Percentiles rank a stretch among this genome's conserved stretches.
phyloP scores from a whole-genome alignment of 2,113 vertebrate genomes.

The Sturnira hondurensis region DNA sequence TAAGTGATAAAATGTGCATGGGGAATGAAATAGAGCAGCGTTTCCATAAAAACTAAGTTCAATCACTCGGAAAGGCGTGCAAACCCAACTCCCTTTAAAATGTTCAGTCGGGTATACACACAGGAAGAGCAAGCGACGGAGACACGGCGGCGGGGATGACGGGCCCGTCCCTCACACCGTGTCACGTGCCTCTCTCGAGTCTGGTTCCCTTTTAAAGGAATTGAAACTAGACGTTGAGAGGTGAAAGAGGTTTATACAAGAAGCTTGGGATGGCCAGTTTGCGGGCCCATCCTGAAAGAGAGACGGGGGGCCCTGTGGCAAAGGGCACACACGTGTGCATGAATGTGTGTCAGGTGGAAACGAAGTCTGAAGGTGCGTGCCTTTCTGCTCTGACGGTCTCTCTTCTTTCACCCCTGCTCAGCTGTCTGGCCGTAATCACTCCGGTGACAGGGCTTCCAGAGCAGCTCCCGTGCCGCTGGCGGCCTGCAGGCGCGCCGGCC shows the following conservation, averaged over 20 bases:
- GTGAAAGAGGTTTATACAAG: background rate
- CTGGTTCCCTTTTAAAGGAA: background rate
- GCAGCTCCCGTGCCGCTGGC: background rate
- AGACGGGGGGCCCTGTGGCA: background rate
- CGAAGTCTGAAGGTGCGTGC: background rate
- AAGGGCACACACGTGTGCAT: background rate
- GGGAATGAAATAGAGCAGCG: conserved; percentile 34
- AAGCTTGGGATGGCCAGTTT: background rate
- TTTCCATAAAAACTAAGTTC: conserved; percentile 27
- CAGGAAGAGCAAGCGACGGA: background rate
- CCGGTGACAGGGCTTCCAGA: background rate
- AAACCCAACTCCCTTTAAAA: background rate
- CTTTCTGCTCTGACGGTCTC: background rate
- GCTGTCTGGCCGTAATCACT: background rate
- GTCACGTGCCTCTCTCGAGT: fast-evolving
- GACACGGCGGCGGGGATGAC: background rate
- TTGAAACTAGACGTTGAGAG: background rate
- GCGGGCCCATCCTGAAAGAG: background rate
- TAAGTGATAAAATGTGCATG: conserved; percentile 47
- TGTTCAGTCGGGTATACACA: background rate
- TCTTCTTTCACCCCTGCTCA: background rate
- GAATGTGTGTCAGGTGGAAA: background rate
- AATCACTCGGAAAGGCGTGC: background rate
- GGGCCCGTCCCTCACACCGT: background rate
- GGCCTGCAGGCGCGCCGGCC: background rate